These are phyloP conservation scores for Hermaeophaga mercurialis DNA, from an alignment of 2,888 invertebrate genomes.

Conservation along the genomic window DNA sequence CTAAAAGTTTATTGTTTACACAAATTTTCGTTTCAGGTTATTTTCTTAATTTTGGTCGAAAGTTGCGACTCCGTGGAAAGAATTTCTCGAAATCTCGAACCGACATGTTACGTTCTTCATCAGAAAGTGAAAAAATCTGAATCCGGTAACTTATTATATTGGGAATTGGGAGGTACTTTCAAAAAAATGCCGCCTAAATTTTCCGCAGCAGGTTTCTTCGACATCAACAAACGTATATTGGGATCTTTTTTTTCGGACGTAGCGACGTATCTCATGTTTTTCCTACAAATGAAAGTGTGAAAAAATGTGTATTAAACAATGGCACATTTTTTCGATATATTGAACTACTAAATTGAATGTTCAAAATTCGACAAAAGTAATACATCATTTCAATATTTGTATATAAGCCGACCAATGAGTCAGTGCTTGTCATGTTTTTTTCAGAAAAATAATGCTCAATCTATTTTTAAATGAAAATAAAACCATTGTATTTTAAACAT, in stretches of 20 bases:
- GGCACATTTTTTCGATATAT: too few relatives aligned
- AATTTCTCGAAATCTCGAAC: neutral
- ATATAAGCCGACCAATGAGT: too few relatives aligned
- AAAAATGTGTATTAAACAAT: too few relatives aligned
- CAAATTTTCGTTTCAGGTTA: neutral
- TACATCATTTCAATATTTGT: too few relatives aligned
- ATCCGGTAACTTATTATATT: neutral
- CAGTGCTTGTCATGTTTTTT: too few relatives aligned
- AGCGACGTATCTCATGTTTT: neutral
- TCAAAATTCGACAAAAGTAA: too few relatives aligned
- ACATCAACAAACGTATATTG: neutral
- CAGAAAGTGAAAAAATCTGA: neutral
- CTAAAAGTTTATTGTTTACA: too few relatives aligned
- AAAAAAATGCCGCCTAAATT: neutral
- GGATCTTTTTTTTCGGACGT: neutral
- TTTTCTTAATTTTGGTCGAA: neutral
- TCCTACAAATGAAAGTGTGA: neutral
- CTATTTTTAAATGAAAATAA: too few relatives aligned
- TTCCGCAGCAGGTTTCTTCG: slow-evolving; percentile 1
- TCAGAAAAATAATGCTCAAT: too few relatives aligned
- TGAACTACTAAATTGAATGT: too few relatives aligned
- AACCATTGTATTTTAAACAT: too few relatives aligned
- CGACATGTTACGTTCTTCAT: neutral
- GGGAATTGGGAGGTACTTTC: neutral
- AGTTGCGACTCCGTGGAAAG: neutral